These are phyloP conservation scores for Amphimallon solstitiale DNA, from an alignment of 2,888 invertebrate genomes.

Conservation along the genomic window DNA sequence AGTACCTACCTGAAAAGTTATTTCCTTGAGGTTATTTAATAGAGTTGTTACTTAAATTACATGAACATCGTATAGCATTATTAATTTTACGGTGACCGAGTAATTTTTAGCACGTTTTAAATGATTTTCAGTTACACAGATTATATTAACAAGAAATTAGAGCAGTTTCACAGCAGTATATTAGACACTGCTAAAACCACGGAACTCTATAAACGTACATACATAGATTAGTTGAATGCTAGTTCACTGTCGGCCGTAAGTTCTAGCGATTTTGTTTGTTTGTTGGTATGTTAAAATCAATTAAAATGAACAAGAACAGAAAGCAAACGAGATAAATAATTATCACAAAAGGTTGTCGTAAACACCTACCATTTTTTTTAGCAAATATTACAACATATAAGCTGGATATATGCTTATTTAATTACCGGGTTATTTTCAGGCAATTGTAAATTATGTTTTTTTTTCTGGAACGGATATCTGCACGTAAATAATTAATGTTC, in stretches of 20 bases:
- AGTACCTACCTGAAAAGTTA: too few relatives aligned
- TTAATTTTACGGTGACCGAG: not conserved
- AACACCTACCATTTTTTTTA: too few relatives aligned
- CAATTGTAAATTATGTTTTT: too few relatives aligned
- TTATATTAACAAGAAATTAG: constrained; percentile 24
- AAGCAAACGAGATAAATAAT: not conserved
- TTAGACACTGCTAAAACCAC: constrained; percentile 14
- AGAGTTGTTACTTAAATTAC: too few relatives aligned
- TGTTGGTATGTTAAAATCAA: constrained; percentile 20
- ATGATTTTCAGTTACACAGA: constrained; percentile 9
- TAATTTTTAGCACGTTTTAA: constrained; percentile 20
- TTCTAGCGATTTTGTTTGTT: constrained; percentile 5
- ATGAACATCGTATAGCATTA: not conserved
- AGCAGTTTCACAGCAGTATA: not conserved
- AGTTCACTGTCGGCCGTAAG: constrained; percentile 16
- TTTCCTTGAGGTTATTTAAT: too few relatives aligned
- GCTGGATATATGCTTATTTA: too few relatives aligned
- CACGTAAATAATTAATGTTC: too few relatives aligned
- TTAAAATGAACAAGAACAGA: constrained; percentile 9
- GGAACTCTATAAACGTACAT: constrained; percentile 8
- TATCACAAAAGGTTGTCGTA: not conserved
- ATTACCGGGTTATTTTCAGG: too few relatives aligned
- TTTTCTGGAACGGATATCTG: too few relatives aligned
- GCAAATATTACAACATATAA: too few relatives aligned
- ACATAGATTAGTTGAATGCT: constrained; percentile 8